These are phyloP conservation scores for Xiphophorus hellerii DNA, from an alignment of 2,113 vertebrate species.

Conservation along the genomic window DNA sequence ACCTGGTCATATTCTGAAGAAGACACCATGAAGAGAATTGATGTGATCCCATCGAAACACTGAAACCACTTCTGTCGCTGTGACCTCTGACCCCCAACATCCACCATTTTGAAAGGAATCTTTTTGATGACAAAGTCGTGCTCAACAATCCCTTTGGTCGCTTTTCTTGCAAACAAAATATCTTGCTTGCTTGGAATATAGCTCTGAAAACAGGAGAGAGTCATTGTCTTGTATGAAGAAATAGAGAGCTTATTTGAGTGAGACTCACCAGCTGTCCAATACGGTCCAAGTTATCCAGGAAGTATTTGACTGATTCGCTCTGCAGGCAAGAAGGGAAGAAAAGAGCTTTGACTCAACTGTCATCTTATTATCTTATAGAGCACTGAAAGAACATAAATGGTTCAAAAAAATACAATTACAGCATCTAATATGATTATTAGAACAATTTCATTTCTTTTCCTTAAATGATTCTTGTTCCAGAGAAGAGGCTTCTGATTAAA, in stretches of 20 bases:
- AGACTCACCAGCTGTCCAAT: conserved; percentile 95
- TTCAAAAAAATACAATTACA: conserved; percentile 9
- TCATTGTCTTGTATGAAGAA: neutral
- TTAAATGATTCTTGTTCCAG: conserved; percentile 18
- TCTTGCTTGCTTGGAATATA: conserved; percentile 94
- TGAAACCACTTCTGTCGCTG: conserved; percentile 99
- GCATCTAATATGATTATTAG: conserved; percentile 13
- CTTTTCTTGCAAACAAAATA: conserved; percentile 94
- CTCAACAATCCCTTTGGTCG: conserved; percentile 96
- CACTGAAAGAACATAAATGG: conserved; percentile 10
- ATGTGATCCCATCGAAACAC: conserved; percentile 97
- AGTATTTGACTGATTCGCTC: conserved; percentile 98
- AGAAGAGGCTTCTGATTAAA: conserved; percentile 34
- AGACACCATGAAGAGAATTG: conserved; percentile 97
- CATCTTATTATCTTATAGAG: conserved; percentile 25
- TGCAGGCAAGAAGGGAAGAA: conserved; percentile 63
- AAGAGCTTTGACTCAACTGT: conserved; percentile 1
- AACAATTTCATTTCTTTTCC: conserved; percentile 12
- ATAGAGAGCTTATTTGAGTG: neutral
- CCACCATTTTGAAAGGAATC: conserved; percentile 98
- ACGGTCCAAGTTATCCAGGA: conserved; percentile 97
- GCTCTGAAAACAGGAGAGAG: conserved; percentile 78
- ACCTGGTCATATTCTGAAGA: conserved; percentile 95
- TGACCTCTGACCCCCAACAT: conserved; percentile 95
- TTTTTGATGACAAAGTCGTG: conserved; percentile 98